phyloP scores from a whole-genome alignment of 2,888 invertebrate genomes.

The Lithophane ornitopus region DNA sequence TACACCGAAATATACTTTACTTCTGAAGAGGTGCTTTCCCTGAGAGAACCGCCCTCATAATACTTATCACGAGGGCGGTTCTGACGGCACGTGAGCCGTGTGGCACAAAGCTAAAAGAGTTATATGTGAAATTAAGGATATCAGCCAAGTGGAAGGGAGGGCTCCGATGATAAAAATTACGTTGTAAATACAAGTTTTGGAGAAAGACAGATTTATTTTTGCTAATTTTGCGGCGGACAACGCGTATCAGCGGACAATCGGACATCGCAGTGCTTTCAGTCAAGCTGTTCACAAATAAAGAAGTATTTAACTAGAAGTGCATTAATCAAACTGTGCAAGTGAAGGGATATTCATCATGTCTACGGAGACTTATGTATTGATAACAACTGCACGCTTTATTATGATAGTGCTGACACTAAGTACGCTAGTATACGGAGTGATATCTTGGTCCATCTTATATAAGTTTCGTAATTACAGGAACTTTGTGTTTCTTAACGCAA shows the following conservation, averaged over 20 bases:
- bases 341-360: background rate
- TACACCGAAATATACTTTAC: too few relatives aligned
- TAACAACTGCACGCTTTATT: too few relatives aligned
- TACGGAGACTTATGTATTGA: too few relatives aligned
- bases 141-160: background rate
- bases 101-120: too few relatives aligned
- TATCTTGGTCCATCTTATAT: background rate
- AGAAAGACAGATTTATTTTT: background rate
- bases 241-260: background rate
- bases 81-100: too few relatives aligned
- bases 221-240: background rate
- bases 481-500: background rate
- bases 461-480: constrained; percentile 10
- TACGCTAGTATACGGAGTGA: background rate
- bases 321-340: background rate
- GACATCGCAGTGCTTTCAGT: background rate
- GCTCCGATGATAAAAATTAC: background rate
- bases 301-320: background rate
- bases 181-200: background rate
- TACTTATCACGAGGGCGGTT: too few relatives aligned
- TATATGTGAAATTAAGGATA: too few relatives aligned
- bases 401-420: background rate
- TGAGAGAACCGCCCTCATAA: too few relatives aligned
- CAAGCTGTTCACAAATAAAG: background rate
- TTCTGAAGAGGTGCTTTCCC: too few relatives aligned